A percentile compares a stretch with the other conserved stretches of the same genome.
phyloP scores from a whole-genome alignment of 2,113 vertebrate genomes.

The Neofelis nebulosa region DNA sequence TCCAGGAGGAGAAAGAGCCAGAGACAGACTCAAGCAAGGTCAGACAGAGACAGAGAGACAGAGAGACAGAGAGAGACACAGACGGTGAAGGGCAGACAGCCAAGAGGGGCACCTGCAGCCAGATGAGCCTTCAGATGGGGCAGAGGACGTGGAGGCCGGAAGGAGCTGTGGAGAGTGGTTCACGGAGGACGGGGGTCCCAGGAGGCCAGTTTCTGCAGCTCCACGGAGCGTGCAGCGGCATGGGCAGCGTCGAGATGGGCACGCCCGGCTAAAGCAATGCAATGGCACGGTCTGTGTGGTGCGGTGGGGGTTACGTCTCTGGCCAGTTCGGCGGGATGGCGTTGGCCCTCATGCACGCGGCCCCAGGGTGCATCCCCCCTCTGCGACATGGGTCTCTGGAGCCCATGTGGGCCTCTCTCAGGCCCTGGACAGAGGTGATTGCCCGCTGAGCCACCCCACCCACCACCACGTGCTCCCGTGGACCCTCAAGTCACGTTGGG shows the following conservation, averaged over 20 bases:
- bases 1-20: background rate
- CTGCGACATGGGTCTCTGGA: background rate
- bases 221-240: accelerated
- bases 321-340: background rate
- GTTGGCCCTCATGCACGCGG: background rate
- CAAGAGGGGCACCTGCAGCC: background rate
- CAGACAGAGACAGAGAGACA: background rate
- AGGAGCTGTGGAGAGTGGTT: background rate
- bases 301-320: accelerated
- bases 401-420: background rate
- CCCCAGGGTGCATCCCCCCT: background rate
- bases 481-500: background rate
- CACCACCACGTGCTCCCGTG: background rate
- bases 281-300: background rate
- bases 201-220: accelerated
- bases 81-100: background rate
- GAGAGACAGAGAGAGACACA: background rate
- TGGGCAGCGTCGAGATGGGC: accelerated
- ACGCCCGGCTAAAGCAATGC: too few species aligned
- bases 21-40: too few species aligned
- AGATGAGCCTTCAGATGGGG: background rate
- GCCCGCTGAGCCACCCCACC: background rate
- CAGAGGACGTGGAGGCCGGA: background rate
- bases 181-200: background rate
- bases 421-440: background rate